Percentiles rank a stretch among this genome's conserved stretches.
Conservation (phyloP, 2,113 vertebrate genomes). For the Euleptes europaea region DNA sequence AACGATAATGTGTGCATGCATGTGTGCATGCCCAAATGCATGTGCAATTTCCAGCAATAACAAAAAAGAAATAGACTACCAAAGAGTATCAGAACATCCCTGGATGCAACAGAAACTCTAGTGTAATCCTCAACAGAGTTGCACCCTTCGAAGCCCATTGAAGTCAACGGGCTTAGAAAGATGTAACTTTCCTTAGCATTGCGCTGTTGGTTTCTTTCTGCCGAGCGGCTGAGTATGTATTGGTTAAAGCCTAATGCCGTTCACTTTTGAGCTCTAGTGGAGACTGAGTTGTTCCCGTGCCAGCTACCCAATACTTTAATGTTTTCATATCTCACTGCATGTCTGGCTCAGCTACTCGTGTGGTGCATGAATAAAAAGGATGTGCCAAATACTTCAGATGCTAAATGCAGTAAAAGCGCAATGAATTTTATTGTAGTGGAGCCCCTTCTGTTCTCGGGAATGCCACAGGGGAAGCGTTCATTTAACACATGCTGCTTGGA, state of each 20-base stretch:
- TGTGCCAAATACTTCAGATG: not conserved
- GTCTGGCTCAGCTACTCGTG: slow-evolving; percentile 19
- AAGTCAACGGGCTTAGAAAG: too few species aligned
- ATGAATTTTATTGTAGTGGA: fast-evolving
- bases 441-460: slow-evolving; percentile 3
- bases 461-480: not conserved
- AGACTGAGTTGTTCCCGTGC: not conserved
- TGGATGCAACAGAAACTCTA: not conserved
- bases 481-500: not conserved
- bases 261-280: not conserved
- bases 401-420: slow-evolving; percentile 5
- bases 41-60: not conserved
- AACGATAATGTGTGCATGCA: too few species aligned
- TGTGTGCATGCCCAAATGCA: too few species aligned
- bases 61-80: not conserved
- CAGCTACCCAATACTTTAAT: slow-evolving; percentile 21
- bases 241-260: not conserved
- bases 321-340: slow-evolving; percentile 2
- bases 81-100: not conserved
- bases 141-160: too few species aligned
- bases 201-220: not conserved
- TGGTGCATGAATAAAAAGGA: slow-evolving; percentile 10
- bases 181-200: too few species aligned
- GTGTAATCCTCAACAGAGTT: too few species aligned
- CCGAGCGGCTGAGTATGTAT: not conserved